Base-by-base conservation (phyloP, 2,888 invertebrate species). In the Agapostemon virescens region DNA sequence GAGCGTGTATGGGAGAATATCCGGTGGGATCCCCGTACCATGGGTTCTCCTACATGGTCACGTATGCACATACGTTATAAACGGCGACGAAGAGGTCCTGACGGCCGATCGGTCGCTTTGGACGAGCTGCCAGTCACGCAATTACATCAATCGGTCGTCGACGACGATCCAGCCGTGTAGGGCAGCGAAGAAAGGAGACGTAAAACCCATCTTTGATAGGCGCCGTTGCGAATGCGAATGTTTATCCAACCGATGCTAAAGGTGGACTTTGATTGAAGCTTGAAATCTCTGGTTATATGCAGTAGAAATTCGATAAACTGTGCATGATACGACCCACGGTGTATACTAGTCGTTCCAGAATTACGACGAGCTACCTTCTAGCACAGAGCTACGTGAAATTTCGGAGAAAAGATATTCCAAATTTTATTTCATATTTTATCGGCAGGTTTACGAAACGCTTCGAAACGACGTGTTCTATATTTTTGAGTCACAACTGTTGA, bases 91-190 rank as follows among this genome's bases (percentile, higher is more conserved):
- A 78, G 83, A 76, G 78, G 42, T 69, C 67, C 77, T 72, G 87
- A 86, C 84, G 81, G 81, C 67, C 87, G 80, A 84, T 87, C 83
- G 77, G 85, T 85, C 85, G 86, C 87, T 83, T 86, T 83, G 69
- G 87, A 87, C 87, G 87, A 87, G 84, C 87, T 88, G 86, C 85
- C 87, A 87, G 85, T 89, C 89, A 86, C 81, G 89, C 86, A 89
- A 89, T 90, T 90, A 89, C 89, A 89, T 89, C 88, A 88, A 90
- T 90, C 88, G 87, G 80, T 79, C 80, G 83, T 84, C 82, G 78
- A 69, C 83, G 83, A 74, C 83, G 83, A 78, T 78, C 72, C 70
- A 52, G 73, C 69, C 77, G 84, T 73, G 70, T 76, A 66, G 74
- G 63, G 71, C 40, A 58, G 69, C 69, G 74, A 85, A 85, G 86